These are phyloP conservation scores for Corynorhinus townsendii DNA, from an alignment of 2,113 vertebrate genomes.

Conservation along the genomic window DNA sequence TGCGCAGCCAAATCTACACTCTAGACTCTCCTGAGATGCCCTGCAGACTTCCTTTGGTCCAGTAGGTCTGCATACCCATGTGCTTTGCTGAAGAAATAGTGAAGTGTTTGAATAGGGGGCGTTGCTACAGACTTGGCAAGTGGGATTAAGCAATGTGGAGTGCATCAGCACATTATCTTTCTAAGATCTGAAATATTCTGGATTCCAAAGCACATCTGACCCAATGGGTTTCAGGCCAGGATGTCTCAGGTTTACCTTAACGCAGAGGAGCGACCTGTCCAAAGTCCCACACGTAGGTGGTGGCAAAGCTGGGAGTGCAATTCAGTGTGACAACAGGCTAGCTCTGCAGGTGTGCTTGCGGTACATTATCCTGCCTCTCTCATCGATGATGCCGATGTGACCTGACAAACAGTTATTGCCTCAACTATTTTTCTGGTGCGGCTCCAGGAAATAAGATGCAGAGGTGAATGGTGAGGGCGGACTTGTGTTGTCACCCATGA, in stretches of 20 bases:
- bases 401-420: background rate
- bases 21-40: background rate
- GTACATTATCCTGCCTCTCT: background rate
- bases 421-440: background rate
- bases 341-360: background rate
- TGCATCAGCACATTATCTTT: background rate
- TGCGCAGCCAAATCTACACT: background rate
- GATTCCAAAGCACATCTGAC: background rate
- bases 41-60: background rate
- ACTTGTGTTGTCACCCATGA: background rate
- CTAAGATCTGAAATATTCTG: background rate
- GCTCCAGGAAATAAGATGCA: background rate
- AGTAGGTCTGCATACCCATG: background rate
- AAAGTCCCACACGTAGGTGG: background rate
- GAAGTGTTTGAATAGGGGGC: background rate
- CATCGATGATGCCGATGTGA: accelerated
- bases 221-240: background rate
- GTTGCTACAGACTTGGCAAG: background rate
- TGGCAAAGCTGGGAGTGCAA: background rate
- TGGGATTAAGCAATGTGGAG: background rate
- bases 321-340: too few relatives aligned
- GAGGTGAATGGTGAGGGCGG: background rate
- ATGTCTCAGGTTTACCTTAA: background rate
- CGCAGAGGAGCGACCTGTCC: background rate
- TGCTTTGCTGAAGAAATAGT: background rate